Base-by-base conservation (phyloP, 2,113 vertebrate genomes). In the Barbus barbus region DNA sequence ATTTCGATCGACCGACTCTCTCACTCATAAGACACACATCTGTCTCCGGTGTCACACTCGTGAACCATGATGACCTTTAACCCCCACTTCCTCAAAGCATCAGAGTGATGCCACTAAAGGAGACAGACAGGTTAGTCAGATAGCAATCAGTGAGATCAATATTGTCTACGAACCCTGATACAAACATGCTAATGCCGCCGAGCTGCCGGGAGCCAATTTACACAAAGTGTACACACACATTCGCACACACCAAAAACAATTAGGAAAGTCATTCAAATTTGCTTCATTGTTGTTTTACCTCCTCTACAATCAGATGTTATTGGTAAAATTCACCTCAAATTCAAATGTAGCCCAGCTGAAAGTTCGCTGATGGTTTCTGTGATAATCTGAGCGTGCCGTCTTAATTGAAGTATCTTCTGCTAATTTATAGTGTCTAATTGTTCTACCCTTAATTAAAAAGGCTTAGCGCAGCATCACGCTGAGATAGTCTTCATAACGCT, bases 1-100 rank as follows among this genome's bases (percentile, higher is more conserved):
- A 46, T 36, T 81, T 74, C 22, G 61, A 87, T 80, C 81, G 46
- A 79, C 84, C 83, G 31, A 63, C 77, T 78, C 41, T 51, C 83
- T 77, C 87, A 87, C 76, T 81, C 75, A 83, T 81, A 46, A 88
- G 84, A 65, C 85, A 91, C 88, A 91, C 87, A 90, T 82, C 82
- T 44, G 44, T 74, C 72, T 65, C 86, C 67, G 78, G 83, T 53
- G 86, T 77, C 83, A 87, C 75, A 48, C 78, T 78, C 56, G 5
- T 60, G 82, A 72, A 76, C 82, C 73, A 67, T 81, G 31, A 22
- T 31, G 67, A 81, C 72, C 81, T 86, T 84, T 87, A 58, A 83
- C 82, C 74, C 60, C 38, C 48, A 81, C 61, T 82, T 67, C 78
- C 75, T 74, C 67, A 76, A 53, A 44, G 78, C 65, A 79, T 83